Percentiles rank a stretch among this genome's conserved stretches.
Evolutionary conservation across 2,113 vertebrate species (phyloP).

Genomic region (Oceanodroma tethys): DNA sequence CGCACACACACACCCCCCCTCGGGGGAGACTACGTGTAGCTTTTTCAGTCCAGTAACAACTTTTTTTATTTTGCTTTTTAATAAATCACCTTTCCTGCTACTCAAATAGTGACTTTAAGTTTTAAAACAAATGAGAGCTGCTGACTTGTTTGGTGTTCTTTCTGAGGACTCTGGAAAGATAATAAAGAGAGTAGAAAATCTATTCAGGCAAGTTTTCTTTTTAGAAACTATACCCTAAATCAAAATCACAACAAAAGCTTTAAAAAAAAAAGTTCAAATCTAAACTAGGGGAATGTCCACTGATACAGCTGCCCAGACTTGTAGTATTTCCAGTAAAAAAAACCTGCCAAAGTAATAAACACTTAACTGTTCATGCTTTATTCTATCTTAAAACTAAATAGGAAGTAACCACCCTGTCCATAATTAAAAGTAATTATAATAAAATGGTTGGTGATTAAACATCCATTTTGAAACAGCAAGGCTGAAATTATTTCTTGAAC

Average conservation of each 20-base stretch:
- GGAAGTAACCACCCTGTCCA: background rate
- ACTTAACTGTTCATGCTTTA: background rate
- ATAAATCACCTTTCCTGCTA: background rate
- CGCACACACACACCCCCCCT: fast-evolving
- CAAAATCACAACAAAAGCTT: background rate
- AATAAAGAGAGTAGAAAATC: background rate
- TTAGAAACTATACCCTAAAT: background rate
- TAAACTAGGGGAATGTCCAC: background rate
- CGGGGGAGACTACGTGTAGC: fast-evolving
- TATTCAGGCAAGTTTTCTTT: background rate
- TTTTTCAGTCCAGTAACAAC: background rate
- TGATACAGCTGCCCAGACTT: background rate
- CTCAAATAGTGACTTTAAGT: background rate
- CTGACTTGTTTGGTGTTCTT: background rate
- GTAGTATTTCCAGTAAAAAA: background rate
- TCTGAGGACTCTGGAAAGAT: background rate
- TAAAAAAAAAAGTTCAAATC: background rate
- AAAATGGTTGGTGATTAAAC: background rate
- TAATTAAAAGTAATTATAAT: background rate
- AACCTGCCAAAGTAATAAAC: background rate
- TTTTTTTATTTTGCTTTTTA: background rate
- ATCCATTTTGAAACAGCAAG: background rate
- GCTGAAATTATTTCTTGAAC: background rate
- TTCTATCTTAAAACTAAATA: background rate
- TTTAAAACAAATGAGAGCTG: background rate